Conservation (phyloP, 1,140 invertebrate species). For the Scaptomyza montana region DNA sequence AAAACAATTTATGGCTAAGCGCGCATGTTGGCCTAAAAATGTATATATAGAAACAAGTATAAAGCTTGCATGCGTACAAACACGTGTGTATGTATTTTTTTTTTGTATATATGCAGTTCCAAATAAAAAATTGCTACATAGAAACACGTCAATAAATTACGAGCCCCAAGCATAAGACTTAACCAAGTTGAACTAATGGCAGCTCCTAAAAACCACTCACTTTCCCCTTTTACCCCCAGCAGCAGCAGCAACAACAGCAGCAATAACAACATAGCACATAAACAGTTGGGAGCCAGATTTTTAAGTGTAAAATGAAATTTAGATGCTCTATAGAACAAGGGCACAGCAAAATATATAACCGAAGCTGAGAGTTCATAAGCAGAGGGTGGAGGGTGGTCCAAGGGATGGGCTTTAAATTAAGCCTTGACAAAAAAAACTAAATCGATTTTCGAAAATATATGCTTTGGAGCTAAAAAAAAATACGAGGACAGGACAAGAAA, state of each 20-base stretch:
- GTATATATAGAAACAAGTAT: conserved; percentile 14
- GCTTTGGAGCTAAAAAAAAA: no score
- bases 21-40: conserved; percentile 70
- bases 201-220: conserved; percentile 1
- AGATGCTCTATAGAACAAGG: not conserved
- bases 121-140: conserved; percentile 59
- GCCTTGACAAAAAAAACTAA: no score
- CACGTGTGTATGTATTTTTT: conserved; percentile 1
- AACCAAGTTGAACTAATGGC: conserved; percentile 67
- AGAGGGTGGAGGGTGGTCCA: not conserved
- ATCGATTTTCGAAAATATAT: no score
- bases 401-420: not conserved
- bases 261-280: conserved; percentile 26
- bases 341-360: not conserved
- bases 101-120: conserved; percentile 13
- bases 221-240: not conserved
- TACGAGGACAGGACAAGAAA: no score
- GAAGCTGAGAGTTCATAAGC: not conserved
- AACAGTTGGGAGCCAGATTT: conserved; percentile 6
- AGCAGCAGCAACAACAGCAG: conserved; percentile 16
- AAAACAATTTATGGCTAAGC: conserved; percentile 75
- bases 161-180: conserved; percentile 40
- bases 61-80: conserved; percentile 2
- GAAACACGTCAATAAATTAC: conserved; percentile 75
- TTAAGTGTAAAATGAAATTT: conserved; percentile 8